Conservation (phyloP, 2,797 vertebrate species). For the Nasua narica region DNA sequence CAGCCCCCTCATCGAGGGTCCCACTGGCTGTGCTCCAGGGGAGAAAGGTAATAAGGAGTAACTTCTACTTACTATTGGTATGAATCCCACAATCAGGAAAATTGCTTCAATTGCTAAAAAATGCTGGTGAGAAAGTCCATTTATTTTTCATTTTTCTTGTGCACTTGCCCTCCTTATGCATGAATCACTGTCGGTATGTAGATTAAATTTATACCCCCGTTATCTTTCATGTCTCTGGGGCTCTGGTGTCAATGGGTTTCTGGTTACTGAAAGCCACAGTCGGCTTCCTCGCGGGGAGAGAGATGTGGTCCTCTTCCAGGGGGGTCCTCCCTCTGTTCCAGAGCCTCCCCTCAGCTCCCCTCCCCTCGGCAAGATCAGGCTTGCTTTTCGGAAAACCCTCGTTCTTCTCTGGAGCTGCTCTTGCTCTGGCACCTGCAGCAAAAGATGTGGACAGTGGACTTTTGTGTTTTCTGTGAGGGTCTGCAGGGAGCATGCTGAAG, state of each 20-base stretch:
- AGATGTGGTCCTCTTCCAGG: neutral
- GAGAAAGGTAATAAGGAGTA: constrained; percentile 27
- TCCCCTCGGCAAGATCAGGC: neutral
- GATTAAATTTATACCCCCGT: constrained; percentile 71
- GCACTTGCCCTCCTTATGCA: constrained; percentile 65
- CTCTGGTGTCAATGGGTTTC: constrained; percentile 51
- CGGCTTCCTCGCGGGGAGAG: neutral
- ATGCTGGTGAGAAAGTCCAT: constrained; percentile 70
- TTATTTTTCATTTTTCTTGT: constrained; percentile 79
- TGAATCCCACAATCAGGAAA: constrained; percentile 76
- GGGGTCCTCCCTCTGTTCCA: neutral
- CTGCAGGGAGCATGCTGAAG: rapidly evolving
- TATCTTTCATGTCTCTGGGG: constrained; percentile 71
- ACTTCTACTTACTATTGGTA: constrained; percentile 42
- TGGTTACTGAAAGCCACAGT: constrained; percentile 26
- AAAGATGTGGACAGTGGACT: neutral
- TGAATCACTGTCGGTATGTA: constrained; percentile 74
- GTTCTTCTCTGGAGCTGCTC: neutral
- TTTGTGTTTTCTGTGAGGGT: neutral
- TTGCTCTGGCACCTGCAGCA: neutral
- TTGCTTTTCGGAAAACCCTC: neutral
- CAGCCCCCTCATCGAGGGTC: neutral
- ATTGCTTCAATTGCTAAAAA: constrained; percentile 75
- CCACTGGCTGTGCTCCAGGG: neutral
- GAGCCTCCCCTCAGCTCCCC: neutral